These are phyloP conservation scores for Ceratosolen solmsi DNA, from an alignment of 1,140 invertebrate species.

Conservation along the genomic window DNA sequence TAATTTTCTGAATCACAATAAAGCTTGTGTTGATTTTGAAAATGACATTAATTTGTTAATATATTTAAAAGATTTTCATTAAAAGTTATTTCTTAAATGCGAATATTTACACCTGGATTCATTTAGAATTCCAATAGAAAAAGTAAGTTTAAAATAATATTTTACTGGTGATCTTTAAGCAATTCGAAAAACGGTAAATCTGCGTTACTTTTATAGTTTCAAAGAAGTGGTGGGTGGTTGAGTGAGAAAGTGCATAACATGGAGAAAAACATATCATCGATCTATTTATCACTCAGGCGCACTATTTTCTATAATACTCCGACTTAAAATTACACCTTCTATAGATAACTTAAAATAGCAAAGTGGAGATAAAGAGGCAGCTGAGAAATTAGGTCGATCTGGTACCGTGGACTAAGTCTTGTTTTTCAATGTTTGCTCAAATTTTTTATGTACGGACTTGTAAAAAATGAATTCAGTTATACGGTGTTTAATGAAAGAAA, in stretches of 20 bases:
- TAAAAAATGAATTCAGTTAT: no score
- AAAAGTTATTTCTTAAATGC: no score
- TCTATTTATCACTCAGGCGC: neutral
- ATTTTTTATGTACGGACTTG: no score
- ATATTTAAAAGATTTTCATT: no score
- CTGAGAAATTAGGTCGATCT: conserved; percentile 22
- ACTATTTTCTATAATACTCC: neutral
- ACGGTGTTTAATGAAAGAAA: no score
- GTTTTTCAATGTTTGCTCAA: neutral
- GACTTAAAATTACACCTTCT: neutral
- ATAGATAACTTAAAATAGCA: neutral
- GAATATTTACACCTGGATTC: no score
- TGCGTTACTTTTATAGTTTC: neutral
- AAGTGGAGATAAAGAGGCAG: neutral
- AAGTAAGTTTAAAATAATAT: no score
- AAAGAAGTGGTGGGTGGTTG: neutral
- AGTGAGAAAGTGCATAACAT: neutral
- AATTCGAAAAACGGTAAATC: neutral
- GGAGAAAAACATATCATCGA: neutral
- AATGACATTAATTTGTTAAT: no score
- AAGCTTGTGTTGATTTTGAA: no score
- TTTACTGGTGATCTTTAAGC: no score
- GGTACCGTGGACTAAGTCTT: neutral
- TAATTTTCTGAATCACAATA: no score
- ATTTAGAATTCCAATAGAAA: no score